A percentile compares a stretch with the other conserved stretches of the same genome.
Evolutionary conservation across 1,140 invertebrate genomes (phyloP).

Genomic region (Zaprionus nigranus): DNA sequence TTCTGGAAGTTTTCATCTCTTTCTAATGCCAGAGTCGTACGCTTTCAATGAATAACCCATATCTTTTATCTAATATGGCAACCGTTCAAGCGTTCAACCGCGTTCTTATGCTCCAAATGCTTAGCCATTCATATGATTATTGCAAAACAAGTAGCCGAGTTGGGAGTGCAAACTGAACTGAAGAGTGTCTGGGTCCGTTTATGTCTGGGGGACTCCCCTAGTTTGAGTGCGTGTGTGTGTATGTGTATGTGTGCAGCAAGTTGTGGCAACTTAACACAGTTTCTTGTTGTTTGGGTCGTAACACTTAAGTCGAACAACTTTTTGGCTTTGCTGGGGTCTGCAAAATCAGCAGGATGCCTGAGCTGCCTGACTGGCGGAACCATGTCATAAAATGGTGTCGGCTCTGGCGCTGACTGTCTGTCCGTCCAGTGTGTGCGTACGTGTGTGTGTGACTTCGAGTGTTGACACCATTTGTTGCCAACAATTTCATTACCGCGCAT

Average conservation of each 20-base stretch:
- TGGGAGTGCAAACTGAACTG: neutral
- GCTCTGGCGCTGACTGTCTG: constrained; percentile 49
- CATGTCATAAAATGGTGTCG: constrained; percentile 69
- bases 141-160: constrained; percentile 46
- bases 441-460: constrained; percentile 36
- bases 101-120: constrained; percentile 41
- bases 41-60: constrained; percentile 11
- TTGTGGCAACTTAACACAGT: constrained; percentile 64
- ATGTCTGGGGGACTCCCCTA: constrained; percentile 14
- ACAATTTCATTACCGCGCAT: constrained; percentile 81
- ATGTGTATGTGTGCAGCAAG: constrained; percentile 14
- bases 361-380: constrained; percentile 47
- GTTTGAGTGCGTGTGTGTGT: neutral
- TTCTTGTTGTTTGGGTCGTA: constrained; percentile 52
- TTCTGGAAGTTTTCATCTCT: neutral
- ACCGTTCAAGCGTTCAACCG: constrained; percentile 21
- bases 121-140: constrained; percentile 58
- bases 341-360: constrained; percentile 63
- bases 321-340: constrained; percentile 60
- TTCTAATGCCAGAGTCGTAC: neutral
- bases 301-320: constrained; percentile 68
- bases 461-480: constrained; percentile 75
- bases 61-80: constrained; percentile 9
- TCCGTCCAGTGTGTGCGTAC: neutral
- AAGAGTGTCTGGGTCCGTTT: constrained; percentile 7